A percentile compares a stretch with the other conserved stretches of the same genome.
phyloP scores from a whole-genome alignment of 2,797 vertebrate species.

The Phataginus tricuspis region DNA sequence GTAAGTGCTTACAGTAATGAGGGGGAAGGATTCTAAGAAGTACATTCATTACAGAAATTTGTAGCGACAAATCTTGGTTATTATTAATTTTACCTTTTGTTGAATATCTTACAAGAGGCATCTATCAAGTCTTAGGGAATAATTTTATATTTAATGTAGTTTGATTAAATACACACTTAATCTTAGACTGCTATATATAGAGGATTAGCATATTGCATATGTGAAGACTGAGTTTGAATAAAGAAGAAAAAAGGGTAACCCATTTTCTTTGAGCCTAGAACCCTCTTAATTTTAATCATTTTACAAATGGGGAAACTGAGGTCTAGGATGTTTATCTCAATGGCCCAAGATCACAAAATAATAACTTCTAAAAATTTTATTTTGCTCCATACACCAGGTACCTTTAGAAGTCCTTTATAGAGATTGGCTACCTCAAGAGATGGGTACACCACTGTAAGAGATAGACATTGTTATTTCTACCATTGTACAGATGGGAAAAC shows the following conservation, averaged over 20 bases:
- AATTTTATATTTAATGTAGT: conserved; percentile 40
- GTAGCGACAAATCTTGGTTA: conserved; percentile 49
- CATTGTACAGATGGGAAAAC: neutral
- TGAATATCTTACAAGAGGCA: neutral
- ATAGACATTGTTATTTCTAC: neutral
- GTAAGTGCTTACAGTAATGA: neutral
- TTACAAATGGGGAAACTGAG: conserved; percentile 12
- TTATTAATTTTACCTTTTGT: conserved; percentile 65
- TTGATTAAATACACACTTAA: conserved; percentile 56
- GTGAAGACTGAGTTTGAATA: conserved; percentile 48
- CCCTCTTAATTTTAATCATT: neutral
- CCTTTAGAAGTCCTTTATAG: neutral
- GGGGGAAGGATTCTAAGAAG: conserved; percentile 43
- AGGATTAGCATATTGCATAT: neutral
- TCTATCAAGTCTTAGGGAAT: conserved; percentile 17
- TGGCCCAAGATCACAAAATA: neutral
- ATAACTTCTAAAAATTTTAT: neutral
- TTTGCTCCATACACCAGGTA: neutral
- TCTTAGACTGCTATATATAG: neutral
- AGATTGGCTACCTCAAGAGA: neutral
- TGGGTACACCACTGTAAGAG: neutral
- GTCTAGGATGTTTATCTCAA: neutral
- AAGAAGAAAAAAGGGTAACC: neutral
- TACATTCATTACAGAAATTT: conserved; percentile 42
- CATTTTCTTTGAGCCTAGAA: neutral